A percentile compares a stretch with the other conserved stretches of the same genome.
Conservation (phyloP, 2,797 vertebrate species). For the Mus spretus region DNA sequence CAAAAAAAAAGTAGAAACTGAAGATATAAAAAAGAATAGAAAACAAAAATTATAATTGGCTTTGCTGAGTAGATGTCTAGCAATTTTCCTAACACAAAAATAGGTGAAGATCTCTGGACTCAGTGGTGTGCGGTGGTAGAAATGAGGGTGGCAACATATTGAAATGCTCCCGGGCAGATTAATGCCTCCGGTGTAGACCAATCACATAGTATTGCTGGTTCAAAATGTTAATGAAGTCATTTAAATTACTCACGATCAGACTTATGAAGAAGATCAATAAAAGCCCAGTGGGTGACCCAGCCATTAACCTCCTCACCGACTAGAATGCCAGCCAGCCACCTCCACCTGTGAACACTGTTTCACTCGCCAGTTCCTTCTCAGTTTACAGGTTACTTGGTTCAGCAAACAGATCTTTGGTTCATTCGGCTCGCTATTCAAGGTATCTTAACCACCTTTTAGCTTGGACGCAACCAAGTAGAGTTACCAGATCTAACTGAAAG, state of each 20-base stretch:
- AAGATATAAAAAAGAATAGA: not conserved
- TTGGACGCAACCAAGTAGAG: not conserved
- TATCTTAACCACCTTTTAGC: not conserved
- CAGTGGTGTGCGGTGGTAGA: accelerated
- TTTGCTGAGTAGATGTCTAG: not conserved
- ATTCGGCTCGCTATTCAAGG: not conserved
- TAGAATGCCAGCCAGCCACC: not conserved
- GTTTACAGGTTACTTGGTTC: not conserved
- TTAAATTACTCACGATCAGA: not conserved
- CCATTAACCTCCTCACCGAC: not conserved
- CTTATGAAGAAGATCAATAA: not conserved
- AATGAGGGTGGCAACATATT: not conserved
- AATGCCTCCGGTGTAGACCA: too few species aligned
- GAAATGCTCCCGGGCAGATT: not conserved
- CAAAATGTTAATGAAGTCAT: not conserved
- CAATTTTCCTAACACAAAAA: not conserved
- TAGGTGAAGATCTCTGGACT: not conserved
- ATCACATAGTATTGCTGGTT: not conserved
- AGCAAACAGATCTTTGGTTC: not conserved
- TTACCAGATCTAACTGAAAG: not conserved
- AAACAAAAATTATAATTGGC: not conserved
- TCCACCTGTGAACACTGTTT: not conserved
- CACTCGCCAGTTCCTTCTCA: too few species aligned
- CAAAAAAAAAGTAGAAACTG: constrained; percentile 16
- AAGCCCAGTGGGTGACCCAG: not conserved